Base-by-base conservation (phyloP, 2,888 invertebrate species). In the Harmothoe impar region DNA sequence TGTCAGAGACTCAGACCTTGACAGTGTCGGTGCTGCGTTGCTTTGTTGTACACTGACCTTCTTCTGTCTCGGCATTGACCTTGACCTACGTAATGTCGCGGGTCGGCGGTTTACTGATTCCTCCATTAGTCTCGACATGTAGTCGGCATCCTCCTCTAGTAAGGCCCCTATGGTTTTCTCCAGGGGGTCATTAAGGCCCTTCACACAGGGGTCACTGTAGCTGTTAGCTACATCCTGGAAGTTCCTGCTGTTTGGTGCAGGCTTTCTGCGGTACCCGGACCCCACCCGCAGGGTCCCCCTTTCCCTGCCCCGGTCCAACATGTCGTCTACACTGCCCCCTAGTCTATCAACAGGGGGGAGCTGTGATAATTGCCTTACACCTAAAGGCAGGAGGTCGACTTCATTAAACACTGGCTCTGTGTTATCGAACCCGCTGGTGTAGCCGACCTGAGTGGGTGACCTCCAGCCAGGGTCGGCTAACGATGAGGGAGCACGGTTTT, bases 61-160 rank as follows among this genome's bases (percentile, higher is more conserved):
- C 23, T 43, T 81, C 10, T 33, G 43, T 23, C 81, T 33, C 20
- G 81, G 81, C 81, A 81, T 81, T 33, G 81, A 81, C n/a, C 33
- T 43, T 17, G 81, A 81, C 20, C 81, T 81, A 0, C 35, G 20
- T 43, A 81, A 5, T 23, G 81, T 5, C 17, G 10, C 43, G 0
- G 20, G 20, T 23, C 20, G 20, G 7, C 43, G 33, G 20, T 33
- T 81, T 35, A 35, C 10, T 17, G 33, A 10, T 43, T 43, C 43
- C 33, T 81, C 35, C 33, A 81, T 33, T 20, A 43, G 12, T 12
- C 33, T 81, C 0, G 81, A 33, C 43, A 81, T 81, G n/a, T 35
- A 81, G 0, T 25, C 35, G 35, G 43, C 81, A 20, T 81, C 81
- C 17, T 81, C 81, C 5, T 81, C 81, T 43, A 81, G n/a, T 1